A percentile compares a stretch with the other conserved stretches of the same genome.
Evolutionary conservation across 2,888 invertebrate genomes (phyloP).

Genomic region (Linnaemya tessellans): DNA sequence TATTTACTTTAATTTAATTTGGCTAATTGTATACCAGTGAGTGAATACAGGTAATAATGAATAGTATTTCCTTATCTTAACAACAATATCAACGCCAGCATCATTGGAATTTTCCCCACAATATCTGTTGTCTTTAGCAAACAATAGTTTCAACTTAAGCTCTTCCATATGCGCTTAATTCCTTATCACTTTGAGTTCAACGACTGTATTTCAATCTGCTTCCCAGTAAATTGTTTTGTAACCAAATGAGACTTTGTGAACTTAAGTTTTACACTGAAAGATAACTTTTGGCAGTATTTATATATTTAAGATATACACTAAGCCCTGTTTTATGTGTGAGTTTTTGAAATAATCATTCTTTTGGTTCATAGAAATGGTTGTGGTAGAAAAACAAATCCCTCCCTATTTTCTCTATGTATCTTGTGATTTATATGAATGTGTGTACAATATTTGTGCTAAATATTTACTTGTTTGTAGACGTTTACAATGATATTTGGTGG

Average conservation of each 20-base stretch:
- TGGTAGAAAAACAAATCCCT: too few relatives aligned
- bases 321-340: too few relatives aligned
- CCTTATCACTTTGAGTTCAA: constrained; percentile 41
- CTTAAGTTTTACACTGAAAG: background rate
- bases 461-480: background rate
- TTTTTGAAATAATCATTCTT: too few relatives aligned
- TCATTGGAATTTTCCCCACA: constrained; percentile 9
- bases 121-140: background rate
- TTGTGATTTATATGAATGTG: background rate
- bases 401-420: background rate
- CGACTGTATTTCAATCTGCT: constrained; percentile 45
- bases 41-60: background rate
- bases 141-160: constrained; percentile 7
- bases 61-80: constrained; percentile 11
- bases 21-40: too few relatives aligned
- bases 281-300: background rate
- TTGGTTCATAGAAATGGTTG: too few relatives aligned
- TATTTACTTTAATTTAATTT: too few relatives aligned
- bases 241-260: constrained; percentile 8
- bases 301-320: too few relatives aligned
- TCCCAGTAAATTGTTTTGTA: constrained; percentile 42
- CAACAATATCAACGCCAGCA: constrained; percentile 28
- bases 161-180: constrained; percentile 18
- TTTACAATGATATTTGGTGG: background rate
- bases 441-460: background rate